Conservation (phyloP, 2,113 vertebrate species). For the Smithornis capensis region DNA sequence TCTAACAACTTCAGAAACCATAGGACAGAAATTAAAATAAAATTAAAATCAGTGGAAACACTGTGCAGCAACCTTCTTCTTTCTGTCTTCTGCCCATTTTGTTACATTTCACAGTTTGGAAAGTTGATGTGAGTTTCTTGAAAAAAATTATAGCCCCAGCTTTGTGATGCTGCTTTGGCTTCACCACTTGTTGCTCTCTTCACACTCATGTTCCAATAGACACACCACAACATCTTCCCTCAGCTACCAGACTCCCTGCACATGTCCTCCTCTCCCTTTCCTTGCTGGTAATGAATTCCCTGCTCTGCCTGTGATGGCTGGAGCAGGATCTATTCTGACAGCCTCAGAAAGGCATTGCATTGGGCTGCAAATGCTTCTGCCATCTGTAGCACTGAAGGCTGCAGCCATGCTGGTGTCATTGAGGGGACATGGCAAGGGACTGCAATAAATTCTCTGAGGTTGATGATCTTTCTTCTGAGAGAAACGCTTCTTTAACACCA, state of each 20-base stretch:
- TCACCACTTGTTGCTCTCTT: background rate
- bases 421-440: fast-evolving
- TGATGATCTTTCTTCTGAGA: background rate
- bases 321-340: background rate
- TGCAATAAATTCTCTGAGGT: background rate
- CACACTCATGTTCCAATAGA: background rate
- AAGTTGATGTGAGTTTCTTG: fast-evolving
- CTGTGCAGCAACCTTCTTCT: background rate
- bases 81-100: background rate
- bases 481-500: background rate
- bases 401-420: background rate
- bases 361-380: background rate
- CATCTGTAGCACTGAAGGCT: background rate
- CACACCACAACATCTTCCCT: background rate
- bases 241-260: background rate
- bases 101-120: background rate
- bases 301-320: background rate
- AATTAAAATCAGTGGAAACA: background rate
- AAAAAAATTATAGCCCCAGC: background rate
- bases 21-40: background rate
- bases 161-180: background rate
- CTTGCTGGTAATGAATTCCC: background rate
- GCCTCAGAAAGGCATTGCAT: background rate
- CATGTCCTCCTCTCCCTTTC: background rate
- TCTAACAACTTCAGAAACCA: background rate